phyloP scores from a whole-genome alignment of 2,888 invertebrate species.

The Stictocephala bisonia region DNA sequence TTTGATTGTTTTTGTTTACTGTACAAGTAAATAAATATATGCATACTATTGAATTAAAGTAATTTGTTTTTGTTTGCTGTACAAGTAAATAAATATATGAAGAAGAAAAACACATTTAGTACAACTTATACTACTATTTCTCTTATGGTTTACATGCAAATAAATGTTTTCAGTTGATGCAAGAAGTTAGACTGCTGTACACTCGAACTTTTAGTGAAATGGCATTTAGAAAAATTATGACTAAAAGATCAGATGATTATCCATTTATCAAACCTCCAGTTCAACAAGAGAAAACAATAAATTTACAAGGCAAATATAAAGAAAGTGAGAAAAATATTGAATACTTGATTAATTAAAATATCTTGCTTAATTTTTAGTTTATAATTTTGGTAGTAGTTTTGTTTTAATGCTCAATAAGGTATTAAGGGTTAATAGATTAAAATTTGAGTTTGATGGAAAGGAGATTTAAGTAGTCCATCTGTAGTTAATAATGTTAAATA shows the following conservation, averaged over 20 bases:
- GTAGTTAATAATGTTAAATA: too few species aligned
- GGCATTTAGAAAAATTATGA: constrained; percentile 3
- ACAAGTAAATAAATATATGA: neutral
- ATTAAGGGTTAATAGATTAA: too few species aligned
- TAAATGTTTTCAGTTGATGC: constrained; percentile 18
- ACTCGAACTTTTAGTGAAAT: neutral
- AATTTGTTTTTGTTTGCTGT: too few species aligned
- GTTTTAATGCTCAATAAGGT: too few species aligned
- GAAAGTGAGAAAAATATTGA: constrained; percentile 64
- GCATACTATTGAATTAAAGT: too few species aligned
- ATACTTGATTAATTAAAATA: too few species aligned
- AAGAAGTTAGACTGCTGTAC: constrained; percentile 31
- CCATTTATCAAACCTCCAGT: constrained; percentile 19
- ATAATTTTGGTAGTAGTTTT: too few species aligned
- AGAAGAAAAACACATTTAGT: neutral
- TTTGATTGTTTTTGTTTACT: too few species aligned
- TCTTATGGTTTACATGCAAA: neutral
- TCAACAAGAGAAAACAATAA: neutral
- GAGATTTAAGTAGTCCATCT: too few species aligned
- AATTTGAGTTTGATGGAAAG: too few species aligned
- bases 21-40: neutral
- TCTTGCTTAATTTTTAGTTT: too few species aligned
- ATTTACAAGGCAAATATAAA: neutral
- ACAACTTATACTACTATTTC: neutral
- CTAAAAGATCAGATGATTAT: constrained; percentile 9